Conservation (phyloP, 2,888 invertebrate species). For the Molanna angustata region DNA sequence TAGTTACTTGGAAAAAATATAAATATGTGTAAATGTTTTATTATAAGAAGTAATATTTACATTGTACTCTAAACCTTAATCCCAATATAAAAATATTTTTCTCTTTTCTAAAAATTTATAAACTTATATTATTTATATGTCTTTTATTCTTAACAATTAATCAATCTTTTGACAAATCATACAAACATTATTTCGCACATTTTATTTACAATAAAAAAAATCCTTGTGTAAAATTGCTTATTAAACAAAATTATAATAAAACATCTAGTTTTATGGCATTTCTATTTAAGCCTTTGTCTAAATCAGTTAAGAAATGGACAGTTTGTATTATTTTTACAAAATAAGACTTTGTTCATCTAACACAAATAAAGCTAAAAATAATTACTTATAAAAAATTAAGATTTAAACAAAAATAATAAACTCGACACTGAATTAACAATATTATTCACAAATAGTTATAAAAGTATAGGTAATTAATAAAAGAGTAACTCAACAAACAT, state of each 20-base stretch:
- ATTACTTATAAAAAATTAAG: too few species aligned
- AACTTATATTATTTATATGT: conserved; percentile 25
- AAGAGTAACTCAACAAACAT: too few species aligned
- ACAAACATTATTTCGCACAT: conserved; percentile 26
- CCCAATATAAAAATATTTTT: conserved; percentile 32
- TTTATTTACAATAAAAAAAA: conserved; percentile 29
- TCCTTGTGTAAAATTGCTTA: conserved; percentile 24
- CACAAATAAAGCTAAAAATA: too few species aligned
- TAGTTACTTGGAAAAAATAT: not conserved
- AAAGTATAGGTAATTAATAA: too few species aligned
- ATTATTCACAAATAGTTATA: too few species aligned
- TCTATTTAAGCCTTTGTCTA: conserved; percentile 17
- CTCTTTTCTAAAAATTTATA: conserved; percentile 29
- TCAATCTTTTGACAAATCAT: conserved; percentile 14
- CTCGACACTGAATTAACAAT: too few species aligned
- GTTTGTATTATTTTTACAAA: too few species aligned
- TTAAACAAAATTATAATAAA: conserved; percentile 24
- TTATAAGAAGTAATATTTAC: conserved; percentile 31
- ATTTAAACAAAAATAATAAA: too few species aligned
- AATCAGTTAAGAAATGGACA: too few species aligned
- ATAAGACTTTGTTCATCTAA: too few species aligned
- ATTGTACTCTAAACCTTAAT: conserved; percentile 30
- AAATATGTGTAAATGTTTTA: conserved; percentile 3
- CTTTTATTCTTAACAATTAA: conserved; percentile 9
- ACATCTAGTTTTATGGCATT: conserved; percentile 27